Conservation (phyloP, 2,113 vertebrate species). For the Psilopsiagon aymara region DNA sequence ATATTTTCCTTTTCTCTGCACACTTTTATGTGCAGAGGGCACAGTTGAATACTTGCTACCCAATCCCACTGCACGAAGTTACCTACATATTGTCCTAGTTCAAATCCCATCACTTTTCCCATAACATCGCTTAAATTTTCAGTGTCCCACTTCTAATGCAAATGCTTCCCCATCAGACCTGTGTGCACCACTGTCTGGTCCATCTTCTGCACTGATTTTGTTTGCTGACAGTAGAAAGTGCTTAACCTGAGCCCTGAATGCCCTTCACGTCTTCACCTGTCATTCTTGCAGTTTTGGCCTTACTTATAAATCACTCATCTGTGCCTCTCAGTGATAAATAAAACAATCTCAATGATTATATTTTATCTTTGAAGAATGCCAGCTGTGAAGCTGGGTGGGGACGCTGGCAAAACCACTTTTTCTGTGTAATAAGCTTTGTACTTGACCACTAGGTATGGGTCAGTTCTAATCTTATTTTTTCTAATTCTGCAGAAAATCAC, state of each 20-base stretch:
- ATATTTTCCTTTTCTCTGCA: neutral
- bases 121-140: neutral
- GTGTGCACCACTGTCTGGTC: neutral
- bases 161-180: neutral
- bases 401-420: neutral
- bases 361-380: neutral
- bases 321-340: neutral
- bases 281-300: neutral
- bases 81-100: neutral
- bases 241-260: neutral
- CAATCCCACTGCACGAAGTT: neutral
- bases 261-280: neutral
- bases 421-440: neutral
- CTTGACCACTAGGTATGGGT: neutral
- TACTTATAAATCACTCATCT: neutral
- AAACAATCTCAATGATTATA: neutral
- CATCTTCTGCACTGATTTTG: accelerated
- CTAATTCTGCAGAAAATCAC: neutral
- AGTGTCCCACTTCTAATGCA: neutral
- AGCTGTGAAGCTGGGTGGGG: neutral
- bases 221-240: neutral
- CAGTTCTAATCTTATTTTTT: neutral
- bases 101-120: neutral
- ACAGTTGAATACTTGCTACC: neutral
- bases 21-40: neutral